These are phyloP conservation scores for Chrysina gloriosa DNA, from an alignment of 2,888 invertebrate species.

Conservation along the genomic window DNA sequence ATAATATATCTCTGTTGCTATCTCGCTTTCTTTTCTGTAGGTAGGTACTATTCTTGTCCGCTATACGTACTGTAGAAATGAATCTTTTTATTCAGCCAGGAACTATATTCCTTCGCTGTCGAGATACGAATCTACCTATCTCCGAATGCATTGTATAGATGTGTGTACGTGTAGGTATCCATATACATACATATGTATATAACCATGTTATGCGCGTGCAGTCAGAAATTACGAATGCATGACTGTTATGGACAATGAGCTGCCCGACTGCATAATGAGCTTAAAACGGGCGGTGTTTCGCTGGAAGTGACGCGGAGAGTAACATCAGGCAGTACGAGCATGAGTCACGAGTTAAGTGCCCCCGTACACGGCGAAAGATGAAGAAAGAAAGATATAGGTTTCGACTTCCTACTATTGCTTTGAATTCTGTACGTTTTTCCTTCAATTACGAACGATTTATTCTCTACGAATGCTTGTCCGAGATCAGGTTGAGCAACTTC, in stretches of 20 bases:
- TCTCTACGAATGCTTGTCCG: too few relatives aligned
- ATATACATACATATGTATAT: too few relatives aligned
- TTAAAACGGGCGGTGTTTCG: constrained; percentile 4
- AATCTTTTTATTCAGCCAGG: constrained; percentile 7
- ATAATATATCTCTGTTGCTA: background rate
- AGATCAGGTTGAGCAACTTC: too few relatives aligned
- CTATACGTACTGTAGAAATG: too few relatives aligned
- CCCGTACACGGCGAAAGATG: too few relatives aligned
- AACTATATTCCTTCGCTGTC: too few relatives aligned
- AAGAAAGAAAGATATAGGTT: background rate
- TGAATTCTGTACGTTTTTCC: background rate
- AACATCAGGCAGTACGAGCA: background rate
- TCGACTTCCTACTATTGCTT: background rate
- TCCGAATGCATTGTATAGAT: background rate
- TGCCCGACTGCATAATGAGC: constrained; percentile 25
- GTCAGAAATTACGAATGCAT: constrained; percentile 21
- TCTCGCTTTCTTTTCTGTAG: background rate
- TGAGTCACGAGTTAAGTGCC: constrained; percentile 1
- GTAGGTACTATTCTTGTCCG: too few relatives aligned
- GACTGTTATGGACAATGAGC: constrained; percentile 31
- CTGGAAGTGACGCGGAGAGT: constrained; percentile 20
- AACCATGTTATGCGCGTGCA: constrained; percentile 11
- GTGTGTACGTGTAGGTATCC: constrained; percentile 5
- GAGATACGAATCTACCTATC: too few relatives aligned
- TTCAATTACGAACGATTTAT: background rate